Conservation (phyloP, 2,113 vertebrate genomes). For the Dasypus novemcinctus region DNA sequence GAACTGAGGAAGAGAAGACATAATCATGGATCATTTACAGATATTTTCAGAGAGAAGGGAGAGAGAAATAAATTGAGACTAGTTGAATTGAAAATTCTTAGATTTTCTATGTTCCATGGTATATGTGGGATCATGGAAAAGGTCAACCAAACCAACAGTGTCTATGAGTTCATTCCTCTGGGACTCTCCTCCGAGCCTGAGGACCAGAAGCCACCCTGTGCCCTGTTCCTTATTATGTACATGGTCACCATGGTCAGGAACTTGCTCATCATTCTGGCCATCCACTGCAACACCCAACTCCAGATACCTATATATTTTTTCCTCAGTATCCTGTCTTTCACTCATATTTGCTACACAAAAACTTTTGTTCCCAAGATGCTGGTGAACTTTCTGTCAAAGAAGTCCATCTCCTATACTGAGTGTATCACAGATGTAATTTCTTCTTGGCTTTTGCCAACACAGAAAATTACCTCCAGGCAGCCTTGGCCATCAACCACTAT, state of each 20-base stretch:
- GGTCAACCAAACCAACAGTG: background rate
- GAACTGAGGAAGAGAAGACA: background rate
- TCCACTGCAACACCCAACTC: background rate
- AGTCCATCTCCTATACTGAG: conserved; percentile 40
- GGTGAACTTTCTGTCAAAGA: conserved; percentile 1
- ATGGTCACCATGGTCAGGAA: background rate
- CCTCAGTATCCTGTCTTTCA: conserved; percentile 31
- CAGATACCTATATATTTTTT: conserved; percentile 51
- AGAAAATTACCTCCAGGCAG: conserved; percentile 14
- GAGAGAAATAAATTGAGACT: background rate
- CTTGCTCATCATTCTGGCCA: background rate
- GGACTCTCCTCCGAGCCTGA: background rate
- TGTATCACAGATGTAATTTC: conserved; percentile 50
- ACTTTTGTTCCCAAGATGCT: conserved; percentile 41
- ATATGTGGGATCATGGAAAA: background rate
- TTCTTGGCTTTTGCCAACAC: conserved; percentile 19
- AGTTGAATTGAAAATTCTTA: background rate
- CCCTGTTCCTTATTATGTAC: background rate
- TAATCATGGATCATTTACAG: background rate
- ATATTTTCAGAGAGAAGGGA: background rate
- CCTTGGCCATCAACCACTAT: background rate
- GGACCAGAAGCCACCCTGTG: conserved; percentile 9
- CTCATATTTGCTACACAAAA: background rate
- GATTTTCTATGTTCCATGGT: background rate
- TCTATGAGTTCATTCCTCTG: conserved; percentile 40